A percentile compares a stretch with the other conserved stretches of the same genome.
phyloP scores from a whole-genome alignment of 2,888 invertebrate genomes.

The Phlogophora meticulosa region DNA sequence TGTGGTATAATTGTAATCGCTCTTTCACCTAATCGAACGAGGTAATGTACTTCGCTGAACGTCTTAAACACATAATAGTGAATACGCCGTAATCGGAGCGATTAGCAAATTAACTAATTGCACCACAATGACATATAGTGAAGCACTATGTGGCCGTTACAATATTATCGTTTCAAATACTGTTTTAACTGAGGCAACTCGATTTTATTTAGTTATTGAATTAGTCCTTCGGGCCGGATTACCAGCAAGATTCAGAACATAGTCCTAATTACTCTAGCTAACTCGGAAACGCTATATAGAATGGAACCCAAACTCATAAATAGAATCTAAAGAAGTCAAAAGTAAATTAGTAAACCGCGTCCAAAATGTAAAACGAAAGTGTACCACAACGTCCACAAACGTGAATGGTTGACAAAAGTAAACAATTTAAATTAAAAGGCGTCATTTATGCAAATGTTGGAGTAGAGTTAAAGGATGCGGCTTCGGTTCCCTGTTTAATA shows the following conservation, averaged over 20 bases:
- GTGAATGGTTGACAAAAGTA: not conserved
- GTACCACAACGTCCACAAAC: not conserved
- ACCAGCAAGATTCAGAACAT: not conserved
- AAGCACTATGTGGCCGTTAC: not conserved
- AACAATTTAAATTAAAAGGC: not conserved
- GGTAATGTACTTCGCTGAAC: not conserved
- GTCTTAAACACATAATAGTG: not conserved
- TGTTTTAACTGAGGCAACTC: not conserved
- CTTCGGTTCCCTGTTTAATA: not conserved
- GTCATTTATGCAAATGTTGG: not conserved
- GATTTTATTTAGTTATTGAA: not conserved
- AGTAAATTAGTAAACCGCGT: not conserved
- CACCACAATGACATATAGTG: not conserved
- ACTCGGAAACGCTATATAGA: too few relatives aligned
- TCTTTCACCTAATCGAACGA: not conserved
- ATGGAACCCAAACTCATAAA: too few relatives aligned
- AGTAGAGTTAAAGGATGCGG: not conserved
- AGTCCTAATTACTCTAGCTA: not conserved
- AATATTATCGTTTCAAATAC: not conserved
- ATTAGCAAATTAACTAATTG: not conserved
- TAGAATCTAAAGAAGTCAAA: too few relatives aligned
- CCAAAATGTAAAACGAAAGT: not conserved
- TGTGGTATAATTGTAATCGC: not conserved
- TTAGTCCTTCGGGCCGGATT: not conserved
- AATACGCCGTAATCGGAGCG: constrained; percentile 1